Conservation (phyloP, 2,888 invertebrate species). For the Sminthurides aquaticus region DNA sequence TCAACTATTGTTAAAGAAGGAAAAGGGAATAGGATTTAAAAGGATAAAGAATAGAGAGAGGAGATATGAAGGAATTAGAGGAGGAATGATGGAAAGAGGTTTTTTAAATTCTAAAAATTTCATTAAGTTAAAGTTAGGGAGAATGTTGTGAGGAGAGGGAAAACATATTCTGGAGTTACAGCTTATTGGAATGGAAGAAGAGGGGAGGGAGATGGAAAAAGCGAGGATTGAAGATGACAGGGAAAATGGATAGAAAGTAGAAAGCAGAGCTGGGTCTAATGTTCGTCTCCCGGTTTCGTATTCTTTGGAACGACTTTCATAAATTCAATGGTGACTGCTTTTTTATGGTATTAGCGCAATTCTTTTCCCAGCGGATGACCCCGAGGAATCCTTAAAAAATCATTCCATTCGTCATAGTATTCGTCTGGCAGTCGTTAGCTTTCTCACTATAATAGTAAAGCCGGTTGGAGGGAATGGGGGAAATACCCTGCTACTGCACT, state of each 20-base stretch:
- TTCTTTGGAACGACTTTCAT: conserved; percentile 7
- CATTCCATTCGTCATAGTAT: conserved; percentile 6
- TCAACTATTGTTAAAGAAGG: too few species aligned
- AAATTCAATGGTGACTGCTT: conserved; percentile 12
- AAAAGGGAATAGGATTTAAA: too few species aligned
- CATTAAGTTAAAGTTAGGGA: neutral
- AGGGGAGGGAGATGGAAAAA: neutral
- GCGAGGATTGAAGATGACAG: neutral
- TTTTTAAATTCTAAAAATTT: neutral
- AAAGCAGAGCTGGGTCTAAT: neutral
- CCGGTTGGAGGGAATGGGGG: neutral
- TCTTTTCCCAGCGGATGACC: neutral
- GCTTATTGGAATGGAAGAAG: neutral
- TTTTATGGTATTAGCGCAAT: conserved; percentile 15
- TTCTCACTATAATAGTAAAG: neutral
- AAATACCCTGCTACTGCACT: neutral
- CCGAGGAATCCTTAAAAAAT: neutral
- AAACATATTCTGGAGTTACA: neutral
- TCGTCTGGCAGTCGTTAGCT: conserved; percentile 4
- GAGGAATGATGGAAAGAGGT: neutral
- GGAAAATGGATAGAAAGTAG: neutral
- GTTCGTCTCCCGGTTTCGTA: neutral
- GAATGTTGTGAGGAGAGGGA: neutral
- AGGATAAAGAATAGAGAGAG: too few species aligned
- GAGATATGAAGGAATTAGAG: too few species aligned